phyloP scores from a whole-genome alignment of 2,113 vertebrate species.

The Cyanoderma ruficeps region DNA sequence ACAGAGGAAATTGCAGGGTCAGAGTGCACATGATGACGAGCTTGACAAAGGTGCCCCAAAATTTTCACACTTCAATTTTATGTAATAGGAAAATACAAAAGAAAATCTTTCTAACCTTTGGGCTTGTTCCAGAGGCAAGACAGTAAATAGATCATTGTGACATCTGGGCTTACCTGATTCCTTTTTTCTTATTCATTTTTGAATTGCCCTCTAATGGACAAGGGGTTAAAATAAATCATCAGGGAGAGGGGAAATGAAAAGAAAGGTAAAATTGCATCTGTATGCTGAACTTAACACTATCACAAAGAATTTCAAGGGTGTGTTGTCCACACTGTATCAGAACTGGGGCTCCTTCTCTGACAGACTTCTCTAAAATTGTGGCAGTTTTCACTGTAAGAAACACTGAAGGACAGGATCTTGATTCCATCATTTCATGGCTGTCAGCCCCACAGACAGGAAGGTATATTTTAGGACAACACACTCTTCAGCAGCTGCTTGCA shows the following conservation, averaged over 20 bases:
- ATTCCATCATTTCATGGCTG: conserved; percentile 73
- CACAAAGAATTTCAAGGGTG: not conserved
- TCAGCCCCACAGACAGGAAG: conserved; percentile 72
- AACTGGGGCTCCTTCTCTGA: conserved; percentile 8
- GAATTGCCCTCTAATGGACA: not conserved
- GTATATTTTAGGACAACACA: conserved; percentile 78
- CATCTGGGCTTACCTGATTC: conserved; percentile 21
- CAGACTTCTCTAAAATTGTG: conserved; percentile 52
- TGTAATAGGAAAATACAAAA: not conserved
- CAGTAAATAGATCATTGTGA: conserved; percentile 47
- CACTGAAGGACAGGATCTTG: conserved; percentile 68
- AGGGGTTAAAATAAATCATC: not conserved
- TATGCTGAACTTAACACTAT: not conserved
- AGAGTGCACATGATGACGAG: not conserved
- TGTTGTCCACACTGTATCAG: not conserved
- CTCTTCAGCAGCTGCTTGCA: conserved; percentile 66
- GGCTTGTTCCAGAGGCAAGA: conserved; percentile 17
- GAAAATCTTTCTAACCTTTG: not conserved
- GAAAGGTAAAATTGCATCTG: not conserved
- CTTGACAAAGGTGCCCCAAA: not conserved
- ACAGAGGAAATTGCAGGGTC: not conserved
- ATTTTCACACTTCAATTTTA: not conserved
- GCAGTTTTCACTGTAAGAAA: conserved; percentile 65
- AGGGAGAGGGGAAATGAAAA: not conserved
- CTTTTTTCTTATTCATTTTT: not conserved